Percentiles rank a stretch among this genome's conserved stretches.
These are phyloP conservation scores for Heteractis magnifica DNA, from an alignment of 92 coral and sea anemone genomes.

Conservation along the genomic window DNA sequence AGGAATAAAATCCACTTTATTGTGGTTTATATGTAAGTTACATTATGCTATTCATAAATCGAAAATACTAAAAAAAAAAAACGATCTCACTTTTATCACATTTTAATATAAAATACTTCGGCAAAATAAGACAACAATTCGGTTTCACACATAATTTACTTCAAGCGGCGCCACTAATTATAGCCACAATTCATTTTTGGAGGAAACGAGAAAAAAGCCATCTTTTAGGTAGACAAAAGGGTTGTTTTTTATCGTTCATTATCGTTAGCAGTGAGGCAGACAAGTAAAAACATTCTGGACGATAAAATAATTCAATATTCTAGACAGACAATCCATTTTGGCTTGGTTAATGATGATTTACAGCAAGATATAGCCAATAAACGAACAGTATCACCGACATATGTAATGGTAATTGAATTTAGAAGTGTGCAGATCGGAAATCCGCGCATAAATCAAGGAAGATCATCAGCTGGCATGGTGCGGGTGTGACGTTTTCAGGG, in stretches of 20 bases:
- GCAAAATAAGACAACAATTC: too few species aligned
- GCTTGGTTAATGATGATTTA: not conserved
- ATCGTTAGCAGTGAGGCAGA: not conserved
- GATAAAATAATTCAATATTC: not conserved
- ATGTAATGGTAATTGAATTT: not conserved
- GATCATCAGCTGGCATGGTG: not conserved
- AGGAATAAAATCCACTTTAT: not conserved
- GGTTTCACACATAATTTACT: not conserved
- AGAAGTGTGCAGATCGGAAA: not conserved
- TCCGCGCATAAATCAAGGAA: constrained; percentile 8
- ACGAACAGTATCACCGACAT: not conserved
- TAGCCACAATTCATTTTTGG: not conserved
- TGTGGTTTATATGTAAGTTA: not conserved
- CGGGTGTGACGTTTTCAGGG: constrained; percentile 1
- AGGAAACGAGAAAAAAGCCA: not conserved
- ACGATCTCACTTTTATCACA: too few species aligned
- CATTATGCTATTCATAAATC: not conserved
- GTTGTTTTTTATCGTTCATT: not conserved
- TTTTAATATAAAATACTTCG: too few species aligned
- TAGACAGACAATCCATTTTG: not conserved
- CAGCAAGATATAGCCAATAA: not conserved
- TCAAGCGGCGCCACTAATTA: not conserved
- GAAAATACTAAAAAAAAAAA: not conserved
- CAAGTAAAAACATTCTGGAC: not conserved
- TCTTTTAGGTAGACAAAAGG: not conserved